Base-by-base conservation (phyloP, 2,113 vertebrate species). In the Irena cyanogastra region DNA sequence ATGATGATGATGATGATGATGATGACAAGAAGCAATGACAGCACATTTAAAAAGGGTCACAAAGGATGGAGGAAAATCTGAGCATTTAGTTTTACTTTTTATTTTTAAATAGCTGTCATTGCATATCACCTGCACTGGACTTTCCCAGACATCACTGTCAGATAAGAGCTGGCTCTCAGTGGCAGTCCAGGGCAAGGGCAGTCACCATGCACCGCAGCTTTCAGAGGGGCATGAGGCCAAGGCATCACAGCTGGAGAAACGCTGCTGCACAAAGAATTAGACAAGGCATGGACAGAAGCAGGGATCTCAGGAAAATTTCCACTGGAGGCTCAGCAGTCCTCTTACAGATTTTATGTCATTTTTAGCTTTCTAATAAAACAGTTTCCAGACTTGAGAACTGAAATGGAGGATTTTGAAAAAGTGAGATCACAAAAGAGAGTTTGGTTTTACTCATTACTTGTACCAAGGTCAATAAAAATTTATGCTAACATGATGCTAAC, bases 131-230 rank as follows among this genome's bases (percentile, higher is more conserved):
- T 21, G 30, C 11, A 49, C 17, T 19, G 39, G 66, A 23, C 31
- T 14, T 76, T 15, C 23, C 26, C 16, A 45, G 28, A 14, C 37
- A 64, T 4, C 21, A 10, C 24, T n/a, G 13, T 17, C 33, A 63
- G 27, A 61, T 45, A 50, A 10, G 9, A 35, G 8, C 28, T 53
- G 42, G 22, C 1, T 86, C 11, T 42, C 57, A 75, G 26, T 2
- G 56, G 61, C 49, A 87, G 44, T 0, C 0, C 13, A 54, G 14
- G 41, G 10, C 16, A 75, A 71, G 52, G 14, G 42, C 42, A 70
- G 24, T 19, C n/a, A 70, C 35, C 2, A 0, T 5, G 15, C 35
- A 23, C 0, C 0, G n/a, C n/a, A 7, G 1, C 0, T 0, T 52
- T 79, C 56, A 31, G 26, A 5, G 1, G 24, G 15, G 11, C 1